Evolutionary conservation across 2,113 vertebrate genomes (phyloP).

Genomic region (Shinisaurus crocodilurus): DNA sequence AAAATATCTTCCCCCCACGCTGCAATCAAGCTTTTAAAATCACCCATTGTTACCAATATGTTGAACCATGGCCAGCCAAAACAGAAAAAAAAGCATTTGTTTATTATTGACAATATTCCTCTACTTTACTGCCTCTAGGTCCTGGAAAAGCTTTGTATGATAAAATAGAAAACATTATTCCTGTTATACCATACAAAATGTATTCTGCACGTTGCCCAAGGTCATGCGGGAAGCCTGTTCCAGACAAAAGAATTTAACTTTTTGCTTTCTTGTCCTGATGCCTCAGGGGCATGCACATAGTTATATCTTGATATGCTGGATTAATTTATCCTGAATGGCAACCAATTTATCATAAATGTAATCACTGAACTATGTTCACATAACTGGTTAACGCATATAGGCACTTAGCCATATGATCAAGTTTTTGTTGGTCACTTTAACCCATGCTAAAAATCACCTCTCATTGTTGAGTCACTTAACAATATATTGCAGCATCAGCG

Average conservation of each 20-base stretch:
- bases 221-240: neutral
- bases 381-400: neutral
- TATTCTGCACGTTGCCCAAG: neutral
- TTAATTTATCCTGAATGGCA: slow-evolving; percentile 16
- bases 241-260: slow-evolving; percentile 9
- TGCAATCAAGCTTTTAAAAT: too few species aligned
- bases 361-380: neutral
- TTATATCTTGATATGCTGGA: slow-evolving; percentile 21
- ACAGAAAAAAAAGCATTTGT: neutral
- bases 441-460: slow-evolving; percentile 49
- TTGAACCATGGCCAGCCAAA: neutral
- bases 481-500: slow-evolving; percentile 46
- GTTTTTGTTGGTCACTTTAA: slow-evolving; percentile 29
- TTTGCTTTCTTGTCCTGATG: neutral
- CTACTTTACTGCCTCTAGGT: neutral
- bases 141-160: neutral
- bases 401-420: slow-evolving; percentile 21
- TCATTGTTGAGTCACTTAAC: slow-evolving; percentile 52
- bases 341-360: neutral
- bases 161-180: accelerated
- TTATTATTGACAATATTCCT: neutral
- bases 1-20: too few species aligned
- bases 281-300: too few species aligned
- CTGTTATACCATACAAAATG: neutral
- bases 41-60: too few species aligned